Conservation (phyloP, 2,888 invertebrate species). For the Tipula unca region DNA sequence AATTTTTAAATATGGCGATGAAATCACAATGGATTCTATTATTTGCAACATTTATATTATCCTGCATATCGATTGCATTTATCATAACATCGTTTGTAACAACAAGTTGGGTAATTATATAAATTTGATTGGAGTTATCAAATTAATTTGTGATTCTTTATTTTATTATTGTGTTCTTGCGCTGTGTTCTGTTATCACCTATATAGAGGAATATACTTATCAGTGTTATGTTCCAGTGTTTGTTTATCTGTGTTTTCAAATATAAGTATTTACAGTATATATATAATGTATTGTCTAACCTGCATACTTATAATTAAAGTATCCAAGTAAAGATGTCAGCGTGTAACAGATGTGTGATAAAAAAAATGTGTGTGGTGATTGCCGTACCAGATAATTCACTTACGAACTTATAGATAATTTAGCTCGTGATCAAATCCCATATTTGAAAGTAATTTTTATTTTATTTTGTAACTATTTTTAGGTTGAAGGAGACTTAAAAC, state of each 20-base stretch:
- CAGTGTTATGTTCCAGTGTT: not conserved
- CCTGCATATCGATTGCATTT: constrained; percentile 27
- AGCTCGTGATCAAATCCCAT: not conserved
- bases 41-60: constrained; percentile 27
- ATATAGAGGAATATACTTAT: not conserved
- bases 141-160: not conserved
- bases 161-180: not conserved
- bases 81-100: constrained; percentile 28
- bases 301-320: not conserved
- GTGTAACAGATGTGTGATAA: not conserved
- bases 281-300: not conserved
- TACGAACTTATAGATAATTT: not conserved
- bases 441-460: no score
- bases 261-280: no score
- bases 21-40: constrained; percentile 28
- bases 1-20: constrained; percentile 24
- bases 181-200: not conserved
- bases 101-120: constrained; percentile 29
- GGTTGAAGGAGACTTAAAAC: not conserved
- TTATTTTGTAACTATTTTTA: not conserved
- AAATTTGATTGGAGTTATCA: not conserved
- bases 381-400: not conserved
- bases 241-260: constrained; percentile 15
- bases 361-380: not conserved
- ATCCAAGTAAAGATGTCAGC: not conserved